phyloP scores from a whole-genome alignment of 2,113 vertebrate species.

The Gymnocephalus cernua region DNA sequence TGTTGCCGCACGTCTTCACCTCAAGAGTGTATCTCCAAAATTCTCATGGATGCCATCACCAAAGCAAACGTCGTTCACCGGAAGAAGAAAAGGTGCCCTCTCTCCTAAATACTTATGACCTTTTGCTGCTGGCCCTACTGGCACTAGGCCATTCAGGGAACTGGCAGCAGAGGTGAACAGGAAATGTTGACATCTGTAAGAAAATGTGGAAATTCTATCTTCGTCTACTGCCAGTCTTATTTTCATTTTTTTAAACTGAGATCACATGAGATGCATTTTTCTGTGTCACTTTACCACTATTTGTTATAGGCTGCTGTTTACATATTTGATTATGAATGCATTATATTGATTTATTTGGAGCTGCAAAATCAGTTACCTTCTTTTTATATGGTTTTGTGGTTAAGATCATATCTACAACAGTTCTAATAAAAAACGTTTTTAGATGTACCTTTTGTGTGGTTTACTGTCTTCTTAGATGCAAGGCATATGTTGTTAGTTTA shows the following conservation, averaged over 20 bases:
- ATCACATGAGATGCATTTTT: conserved; percentile 26
- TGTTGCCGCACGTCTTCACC: conserved; percentile 67
- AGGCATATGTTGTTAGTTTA: not conserved
- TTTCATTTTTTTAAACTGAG: conserved; percentile 15
- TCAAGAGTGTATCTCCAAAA: conserved; percentile 65
- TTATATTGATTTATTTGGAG: conserved; percentile 26
- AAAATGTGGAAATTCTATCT: conserved; percentile 39
- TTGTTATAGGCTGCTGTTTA: conserved; percentile 53
- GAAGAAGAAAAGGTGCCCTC: conserved; percentile 74
- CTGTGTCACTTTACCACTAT: conserved; percentile 51
- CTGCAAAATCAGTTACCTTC: conserved; percentile 17
- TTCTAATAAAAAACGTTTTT: conserved; percentile 66
- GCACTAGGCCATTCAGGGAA: conserved; percentile 7
- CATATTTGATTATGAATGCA: conserved; percentile 34
- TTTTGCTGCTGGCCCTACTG: conserved; percentile 14
- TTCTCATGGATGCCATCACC: conserved; percentile 65
- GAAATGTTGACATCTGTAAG: conserved; percentile 6
- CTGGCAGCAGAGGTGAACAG: conserved; percentile 20
- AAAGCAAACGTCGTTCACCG: conserved; percentile 46
- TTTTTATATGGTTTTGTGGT: conserved; percentile 30
- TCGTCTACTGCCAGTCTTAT: conserved; percentile 31
- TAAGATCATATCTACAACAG: conserved; percentile 22
- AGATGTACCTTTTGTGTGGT: conserved; percentile 3
- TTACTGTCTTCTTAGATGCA: conserved; percentile 23
- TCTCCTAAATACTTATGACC: conserved; percentile 47